Conservation (phyloP, 2,113 vertebrate species). For the Centropristis striata region DNA sequence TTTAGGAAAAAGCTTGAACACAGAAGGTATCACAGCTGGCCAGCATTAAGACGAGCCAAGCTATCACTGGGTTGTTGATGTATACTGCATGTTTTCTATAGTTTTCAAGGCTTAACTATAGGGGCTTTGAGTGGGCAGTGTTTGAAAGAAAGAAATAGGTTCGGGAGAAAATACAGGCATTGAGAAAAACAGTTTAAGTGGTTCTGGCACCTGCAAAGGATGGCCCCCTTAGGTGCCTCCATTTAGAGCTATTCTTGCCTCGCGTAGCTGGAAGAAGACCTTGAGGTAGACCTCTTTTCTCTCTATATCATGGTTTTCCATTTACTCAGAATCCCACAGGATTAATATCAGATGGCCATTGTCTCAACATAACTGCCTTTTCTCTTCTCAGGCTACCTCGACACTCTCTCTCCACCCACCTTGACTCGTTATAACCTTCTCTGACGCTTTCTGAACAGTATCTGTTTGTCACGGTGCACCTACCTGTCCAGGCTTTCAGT, state of each 20-base stretch:
- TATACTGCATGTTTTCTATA: background rate
- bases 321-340: background rate
- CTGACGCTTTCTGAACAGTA: background rate
- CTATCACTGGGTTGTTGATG: background rate
- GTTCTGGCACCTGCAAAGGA: background rate
- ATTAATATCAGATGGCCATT: background rate
- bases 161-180: background rate
- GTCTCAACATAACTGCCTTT: background rate
- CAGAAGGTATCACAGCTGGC: background rate
- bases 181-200: conserved; percentile 10
- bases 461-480: conserved; percentile 11
- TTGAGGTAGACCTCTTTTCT: background rate
- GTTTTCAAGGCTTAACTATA: background rate
- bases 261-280: conserved; percentile 2
- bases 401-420: background rate
- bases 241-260: conserved; percentile 18
- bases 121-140: background rate
- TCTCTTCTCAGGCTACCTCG: background rate
- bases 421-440: background rate
- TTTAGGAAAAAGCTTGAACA: background rate
- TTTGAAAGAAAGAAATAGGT: background rate
- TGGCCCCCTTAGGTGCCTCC: background rate
- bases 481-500: conserved; percentile 91
- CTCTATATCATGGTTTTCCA: background rate
- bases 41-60: too few species aligned